A percentile compares a stretch with the other conserved stretches of the same genome.
These are phyloP conservation scores for Pseudorasbora parva DNA, from an alignment of 2,113 vertebrate species.

Conservation along the genomic window DNA sequence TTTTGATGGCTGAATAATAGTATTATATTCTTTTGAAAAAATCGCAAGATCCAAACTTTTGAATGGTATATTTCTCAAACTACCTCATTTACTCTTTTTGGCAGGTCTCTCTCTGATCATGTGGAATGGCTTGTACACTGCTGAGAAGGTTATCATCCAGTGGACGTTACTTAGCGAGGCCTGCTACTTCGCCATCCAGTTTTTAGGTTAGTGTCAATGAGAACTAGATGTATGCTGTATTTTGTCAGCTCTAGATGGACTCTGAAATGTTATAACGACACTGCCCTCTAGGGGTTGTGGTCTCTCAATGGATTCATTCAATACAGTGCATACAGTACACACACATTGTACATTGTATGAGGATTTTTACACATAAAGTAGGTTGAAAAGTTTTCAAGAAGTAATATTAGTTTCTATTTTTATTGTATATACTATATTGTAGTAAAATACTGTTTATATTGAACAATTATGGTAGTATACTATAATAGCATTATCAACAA, in stretches of 20 bases:
- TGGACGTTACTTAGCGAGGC: constrained; percentile 93
- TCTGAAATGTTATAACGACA: neutral
- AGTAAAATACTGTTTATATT: no score
- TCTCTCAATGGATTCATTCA: constrained; percentile 32
- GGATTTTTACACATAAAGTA: neutral
- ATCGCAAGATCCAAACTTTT: neutral
- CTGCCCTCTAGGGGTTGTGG: constrained; percentile 69
- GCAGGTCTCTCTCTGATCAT: constrained; percentile 92
- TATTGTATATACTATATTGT: no score
- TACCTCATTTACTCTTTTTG: constrained; percentile 2
- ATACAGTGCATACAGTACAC: neutral
- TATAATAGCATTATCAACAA: no score
- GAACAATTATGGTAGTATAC: no score
- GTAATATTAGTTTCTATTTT: neutral
- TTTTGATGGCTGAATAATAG: no score
- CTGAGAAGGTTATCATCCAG: constrained; percentile 90
- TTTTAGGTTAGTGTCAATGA: constrained; percentile 81
- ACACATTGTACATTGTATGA: neutral
- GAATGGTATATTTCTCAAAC: neutral
- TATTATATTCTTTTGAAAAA: neutral
- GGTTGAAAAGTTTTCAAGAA: neutral
- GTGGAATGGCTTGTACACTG: constrained; percentile 93
- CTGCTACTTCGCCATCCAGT: constrained; percentile 91
- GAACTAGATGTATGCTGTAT: neutral
- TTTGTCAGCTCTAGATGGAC: neutral